phyloP scores from a whole-genome alignment of 2,888 invertebrate genomes.

The Dermolepida albohirtum region DNA sequence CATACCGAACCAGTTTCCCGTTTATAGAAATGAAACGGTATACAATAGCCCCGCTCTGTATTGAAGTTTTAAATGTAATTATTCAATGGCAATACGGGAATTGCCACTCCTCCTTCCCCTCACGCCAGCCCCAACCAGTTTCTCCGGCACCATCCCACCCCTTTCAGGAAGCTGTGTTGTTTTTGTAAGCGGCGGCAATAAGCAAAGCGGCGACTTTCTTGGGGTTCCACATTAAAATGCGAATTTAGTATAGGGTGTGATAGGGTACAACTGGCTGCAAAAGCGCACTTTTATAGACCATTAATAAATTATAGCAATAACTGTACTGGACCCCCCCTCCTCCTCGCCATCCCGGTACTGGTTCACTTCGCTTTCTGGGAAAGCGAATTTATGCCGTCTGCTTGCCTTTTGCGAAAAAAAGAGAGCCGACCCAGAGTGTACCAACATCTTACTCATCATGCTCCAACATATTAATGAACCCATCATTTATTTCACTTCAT shows the following conservation, averaged over 20 bases:
- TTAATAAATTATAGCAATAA: constrained; percentile 67
- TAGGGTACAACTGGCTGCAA: constrained; percentile 61
- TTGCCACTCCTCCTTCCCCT: constrained; percentile 13
- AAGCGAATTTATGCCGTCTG: constrained; percentile 21
- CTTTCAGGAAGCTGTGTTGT: constrained; percentile 50
- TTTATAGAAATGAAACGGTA: constrained; percentile 47
- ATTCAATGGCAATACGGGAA: constrained; percentile 55
- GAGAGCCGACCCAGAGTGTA: constrained; percentile 11
- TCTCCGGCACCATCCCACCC: too few species aligned
- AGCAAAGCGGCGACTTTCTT: constrained; percentile 58
- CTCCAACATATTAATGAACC: constrained; percentile 32
- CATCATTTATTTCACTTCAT: constrained; percentile 22
- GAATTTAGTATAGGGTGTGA: constrained; percentile 52
- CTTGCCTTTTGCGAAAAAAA: neutral
- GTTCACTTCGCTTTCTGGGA: constrained; percentile 13
- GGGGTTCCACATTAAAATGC: constrained; percentile 60
- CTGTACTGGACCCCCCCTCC: constrained; percentile 20
- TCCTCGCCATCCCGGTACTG: neutral
- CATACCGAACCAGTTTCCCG: constrained; percentile 38
- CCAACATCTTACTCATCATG: constrained; percentile 31
- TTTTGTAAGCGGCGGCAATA: constrained; percentile 53
- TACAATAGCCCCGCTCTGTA: constrained; percentile 53
- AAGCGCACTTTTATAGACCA: constrained; percentile 66
- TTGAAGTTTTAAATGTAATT: constrained; percentile 60
- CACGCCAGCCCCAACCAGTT: constrained; percentile 2